Conservation (phyloP, 2,888 invertebrate genomes). For the Cosmia trapezina region DNA sequence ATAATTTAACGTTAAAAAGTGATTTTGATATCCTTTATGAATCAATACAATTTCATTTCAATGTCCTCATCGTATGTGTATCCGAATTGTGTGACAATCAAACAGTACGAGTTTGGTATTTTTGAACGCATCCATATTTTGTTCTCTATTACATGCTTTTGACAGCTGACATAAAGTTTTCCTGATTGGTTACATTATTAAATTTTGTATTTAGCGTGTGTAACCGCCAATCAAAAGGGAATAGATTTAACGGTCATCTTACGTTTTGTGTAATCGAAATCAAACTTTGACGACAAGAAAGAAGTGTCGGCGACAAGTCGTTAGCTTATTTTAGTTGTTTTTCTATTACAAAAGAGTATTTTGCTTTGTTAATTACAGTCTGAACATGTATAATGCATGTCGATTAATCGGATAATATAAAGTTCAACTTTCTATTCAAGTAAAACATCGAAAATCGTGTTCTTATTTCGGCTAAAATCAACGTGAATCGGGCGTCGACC, state of each 20-base stretch:
- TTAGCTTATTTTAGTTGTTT: conserved; percentile 72
- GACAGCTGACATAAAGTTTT: conserved; percentile 42
- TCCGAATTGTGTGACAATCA: conserved; percentile 29
- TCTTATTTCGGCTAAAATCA: conserved; percentile 79
- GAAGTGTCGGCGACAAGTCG: conserved; percentile 72
- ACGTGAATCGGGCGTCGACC: conserved; percentile 89
- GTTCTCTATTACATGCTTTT: conserved; percentile 51
- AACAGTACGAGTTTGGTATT: neutral
- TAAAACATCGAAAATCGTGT: conserved; percentile 69
- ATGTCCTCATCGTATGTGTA: conserved; percentile 14
- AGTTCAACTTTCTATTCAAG: conserved; percentile 49
- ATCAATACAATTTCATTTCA: no score
- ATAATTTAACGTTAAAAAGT: no score
- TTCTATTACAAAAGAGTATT: conserved; percentile 69
- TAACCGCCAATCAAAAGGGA: conserved; percentile 52
- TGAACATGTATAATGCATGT: conserved; percentile 62
- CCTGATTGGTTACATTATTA: conserved; percentile 22
- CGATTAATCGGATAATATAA: conserved; percentile 60
- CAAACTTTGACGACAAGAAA: conserved; percentile 67
- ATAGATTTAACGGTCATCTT: conserved; percentile 56
- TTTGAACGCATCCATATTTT: conserved; percentile 57
- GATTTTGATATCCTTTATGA: no score
- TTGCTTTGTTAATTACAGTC: conserved; percentile 55
- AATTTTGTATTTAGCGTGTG: rapidly evolving
- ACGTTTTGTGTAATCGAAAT: conserved; percentile 58